Base-by-base conservation (phyloP, 1,140 invertebrate genomes). In the Orchesella cincta region DNA sequence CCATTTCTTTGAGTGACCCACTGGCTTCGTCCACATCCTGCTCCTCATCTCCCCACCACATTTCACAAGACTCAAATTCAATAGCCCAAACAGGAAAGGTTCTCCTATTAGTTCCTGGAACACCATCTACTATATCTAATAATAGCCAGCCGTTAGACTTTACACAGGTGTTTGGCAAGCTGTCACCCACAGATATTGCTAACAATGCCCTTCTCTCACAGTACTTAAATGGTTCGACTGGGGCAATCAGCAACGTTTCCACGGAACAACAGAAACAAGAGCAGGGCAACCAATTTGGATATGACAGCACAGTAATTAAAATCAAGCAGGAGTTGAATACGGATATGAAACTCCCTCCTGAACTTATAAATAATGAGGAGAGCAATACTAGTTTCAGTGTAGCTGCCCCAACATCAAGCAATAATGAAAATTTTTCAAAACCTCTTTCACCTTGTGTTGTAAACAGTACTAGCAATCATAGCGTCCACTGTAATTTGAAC, bases 151-250 rank as follows among this genome's bases (percentile, higher is more conserved):
- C 62, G 3, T 67, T 67, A 33, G 62, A 67, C 62, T 67, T 67
- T 67, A n/a, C 62, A 26, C 62, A 67, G 31, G 62, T 67, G 31
- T 67, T 67, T 67, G 62, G 62, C 62, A 67, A 67, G 62, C 31
- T 67, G 62, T 31, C 62, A 67, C 5, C 62, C 8, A 33, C 28
- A 14, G 29, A 2, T 31, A 29, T 67, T 33, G 8, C 33, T 5
- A 67, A 33, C 31, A 67, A 23, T 31, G 62, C 62, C 28, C 8
- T 67, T 16, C 26, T 67, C 29, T 31, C 29, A 12, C 26, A 67
- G 29, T 12, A 31, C 14, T 67, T 67, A 16, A 1, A 29, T 3
- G 33, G 2, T 1, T 31, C 29, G 62, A 3, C 52, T 3, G 39
- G 8, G 39, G 52, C 52, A 5, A 57, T 29, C 28, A 26, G 1